Evolutionary conservation across 2,113 vertebrate species (phyloP).

Genomic region (Ciconia stormi): DNA sequence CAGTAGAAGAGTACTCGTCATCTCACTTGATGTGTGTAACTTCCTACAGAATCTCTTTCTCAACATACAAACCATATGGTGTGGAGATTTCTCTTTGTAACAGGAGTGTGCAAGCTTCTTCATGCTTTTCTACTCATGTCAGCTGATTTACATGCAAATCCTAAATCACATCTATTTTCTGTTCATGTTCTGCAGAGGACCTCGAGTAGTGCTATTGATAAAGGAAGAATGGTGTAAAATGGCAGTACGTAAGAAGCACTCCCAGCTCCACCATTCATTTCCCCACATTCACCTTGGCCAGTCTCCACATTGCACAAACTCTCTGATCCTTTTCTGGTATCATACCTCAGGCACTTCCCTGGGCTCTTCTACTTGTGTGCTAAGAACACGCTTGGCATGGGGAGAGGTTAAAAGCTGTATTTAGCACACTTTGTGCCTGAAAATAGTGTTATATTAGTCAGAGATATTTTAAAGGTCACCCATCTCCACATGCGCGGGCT

Average conservation of each 20-base stretch:
- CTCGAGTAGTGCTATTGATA: background rate
- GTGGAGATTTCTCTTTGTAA: background rate
- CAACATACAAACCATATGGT: background rate
- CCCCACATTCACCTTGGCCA: fast-evolving
- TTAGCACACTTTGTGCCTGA: background rate
- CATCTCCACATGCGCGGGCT: background rate
- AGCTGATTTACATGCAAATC: background rate
- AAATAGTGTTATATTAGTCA: background rate
- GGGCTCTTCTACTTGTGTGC: background rate
- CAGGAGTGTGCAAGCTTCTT: background rate
- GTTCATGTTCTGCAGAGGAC: background rate
- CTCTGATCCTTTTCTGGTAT: background rate
- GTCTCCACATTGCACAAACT: background rate
- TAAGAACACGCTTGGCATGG: background rate
- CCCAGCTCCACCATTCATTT: background rate
- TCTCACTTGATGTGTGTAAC: background rate
- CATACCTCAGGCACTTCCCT: background rate
- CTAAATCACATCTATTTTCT: background rate
- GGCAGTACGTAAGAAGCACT: background rate
- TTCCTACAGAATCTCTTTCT: background rate
- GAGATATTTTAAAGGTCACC: background rate
- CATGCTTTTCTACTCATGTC: background rate
- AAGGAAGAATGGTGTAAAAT: background rate
- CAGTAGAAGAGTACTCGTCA: background rate
- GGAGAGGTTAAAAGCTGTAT: background rate